A percentile compares a stretch with the other conserved stretches of the same genome.
phyloP scores from a whole-genome alignment of 1,140 invertebrate genomes.

The Dendrolimus punctatus region DNA sequence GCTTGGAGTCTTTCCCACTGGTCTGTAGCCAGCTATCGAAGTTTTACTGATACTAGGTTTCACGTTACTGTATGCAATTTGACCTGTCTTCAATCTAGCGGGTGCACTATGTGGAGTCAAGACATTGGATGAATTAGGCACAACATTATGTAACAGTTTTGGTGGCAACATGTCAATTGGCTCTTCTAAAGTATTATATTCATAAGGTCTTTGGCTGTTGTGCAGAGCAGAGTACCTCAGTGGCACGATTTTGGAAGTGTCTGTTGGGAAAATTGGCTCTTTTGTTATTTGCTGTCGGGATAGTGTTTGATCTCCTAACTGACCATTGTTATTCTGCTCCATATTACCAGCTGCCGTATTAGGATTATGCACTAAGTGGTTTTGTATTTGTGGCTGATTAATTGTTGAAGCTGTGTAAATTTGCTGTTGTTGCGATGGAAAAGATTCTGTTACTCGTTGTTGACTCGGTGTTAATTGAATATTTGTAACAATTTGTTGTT shows the following conservation, averaged over 20 bases:
- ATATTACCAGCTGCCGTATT: background rate
- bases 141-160: slow-evolving; percentile 23
- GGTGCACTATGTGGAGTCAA: slow-evolving; percentile 36
- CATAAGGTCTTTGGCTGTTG: slow-evolving; percentile 19
- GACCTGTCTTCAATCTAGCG: slow-evolving; percentile 15
- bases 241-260: slow-evolving; percentile 25
- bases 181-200: slow-evolving; percentile 54
- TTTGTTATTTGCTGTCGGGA: slow-evolving; percentile 20
- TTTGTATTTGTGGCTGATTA: slow-evolving; percentile 13
- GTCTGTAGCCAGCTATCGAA: slow-evolving; percentile 30
- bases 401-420: slow-evolving; percentile 13
- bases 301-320: slow-evolving; percentile 15
- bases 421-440: slow-evolving; percentile 20
- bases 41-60: slow-evolving; percentile 55
- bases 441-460: slow-evolving; percentile 1
- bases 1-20: slow-evolving; percentile 30
- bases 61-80: slow-evolving; percentile 31
- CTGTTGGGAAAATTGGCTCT: slow-evolving; percentile 44
- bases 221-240: background rate
- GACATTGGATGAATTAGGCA: slow-evolving; percentile 41
- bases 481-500: slow-evolving; percentile 6
- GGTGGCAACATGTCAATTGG: slow-evolving; percentile 38
- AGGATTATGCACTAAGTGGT: background rate
- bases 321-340: slow-evolving; percentile 10
- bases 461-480: background rate